Percentiles rank a stretch among this genome's conserved stretches.
Evolutionary conservation across 2,797 vertebrate genomes (phyloP).

Genomic region (Enteromius fasciolatus): DNA sequence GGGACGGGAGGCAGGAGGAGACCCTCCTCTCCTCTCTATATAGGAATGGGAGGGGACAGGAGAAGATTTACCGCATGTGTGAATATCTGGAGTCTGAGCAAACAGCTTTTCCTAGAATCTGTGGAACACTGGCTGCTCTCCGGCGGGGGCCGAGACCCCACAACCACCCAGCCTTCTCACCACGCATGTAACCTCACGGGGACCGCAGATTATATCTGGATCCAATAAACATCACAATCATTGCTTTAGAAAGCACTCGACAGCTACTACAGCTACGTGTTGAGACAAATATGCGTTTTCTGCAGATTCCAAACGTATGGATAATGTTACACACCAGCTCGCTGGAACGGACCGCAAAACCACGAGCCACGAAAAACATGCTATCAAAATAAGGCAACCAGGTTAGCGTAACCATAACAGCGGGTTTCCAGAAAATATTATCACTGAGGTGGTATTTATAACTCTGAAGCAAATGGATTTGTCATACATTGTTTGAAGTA

Average conservation of each 20-base stretch:
- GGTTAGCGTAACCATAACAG: not conserved
- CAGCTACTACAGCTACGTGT: not conserved
- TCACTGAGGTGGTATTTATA: not conserved
- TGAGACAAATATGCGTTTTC: not conserved
- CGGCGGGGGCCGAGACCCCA: conserved; percentile 29
- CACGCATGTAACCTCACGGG: conserved; percentile 11
- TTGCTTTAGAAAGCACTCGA: not conserved
- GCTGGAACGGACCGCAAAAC: not conserved
- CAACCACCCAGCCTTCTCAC: conserved; percentile 22
- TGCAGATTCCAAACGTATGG: conserved; percentile 8
- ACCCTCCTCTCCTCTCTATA: conserved; percentile 10
- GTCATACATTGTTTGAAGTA: not conserved
- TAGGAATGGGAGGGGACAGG: conserved; percentile 46
- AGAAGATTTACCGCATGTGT: conserved; percentile 72
- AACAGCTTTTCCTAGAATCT: conserved; percentile 76
- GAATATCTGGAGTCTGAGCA: conserved; percentile 66
- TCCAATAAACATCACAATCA: conserved; percentile 28
- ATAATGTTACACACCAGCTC: not conserved
- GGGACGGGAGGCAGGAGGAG: not conserved
- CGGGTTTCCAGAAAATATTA: conserved; percentile 1
- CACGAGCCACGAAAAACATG: not conserved
- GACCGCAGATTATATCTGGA: conserved; percentile 35
- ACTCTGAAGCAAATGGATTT: not conserved
- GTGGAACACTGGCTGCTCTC: conserved; percentile 69
- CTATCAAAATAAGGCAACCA: not conserved